phyloP scores from a whole-genome alignment of 2,113 vertebrate species.

The Hippocampus barbouri region DNA sequence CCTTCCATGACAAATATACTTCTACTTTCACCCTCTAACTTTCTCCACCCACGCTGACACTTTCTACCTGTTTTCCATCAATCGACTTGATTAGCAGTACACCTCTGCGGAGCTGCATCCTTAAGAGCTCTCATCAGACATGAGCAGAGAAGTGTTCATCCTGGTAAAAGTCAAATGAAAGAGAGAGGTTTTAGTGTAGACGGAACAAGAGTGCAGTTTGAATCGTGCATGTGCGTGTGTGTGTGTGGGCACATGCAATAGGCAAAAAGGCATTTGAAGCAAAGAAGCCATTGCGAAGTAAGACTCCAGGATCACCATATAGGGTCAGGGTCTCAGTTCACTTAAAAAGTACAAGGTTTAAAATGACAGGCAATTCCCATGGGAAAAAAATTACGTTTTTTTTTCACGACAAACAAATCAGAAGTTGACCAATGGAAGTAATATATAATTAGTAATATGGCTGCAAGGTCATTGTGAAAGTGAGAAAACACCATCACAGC shows the following conservation, averaged over 20 bases:
- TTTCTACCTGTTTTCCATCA: slow-evolving; percentile 16
- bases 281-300: not conserved
- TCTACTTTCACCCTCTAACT: slow-evolving; percentile 10
- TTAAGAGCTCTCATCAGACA: slow-evolving; percentile 8
- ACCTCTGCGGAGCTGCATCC: slow-evolving; percentile 12
- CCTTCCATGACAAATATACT: slow-evolving; percentile 11
- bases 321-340: not conserved
- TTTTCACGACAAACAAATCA: not conserved
- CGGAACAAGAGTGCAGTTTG: not conserved
- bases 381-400: too few relatives aligned
- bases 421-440: not conserved
- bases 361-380: too few relatives aligned
- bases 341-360: too few relatives aligned
- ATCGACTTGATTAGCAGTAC: slow-evolving; percentile 14
- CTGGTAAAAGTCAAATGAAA: not conserved
- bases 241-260: not conserved
- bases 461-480: not conserved
- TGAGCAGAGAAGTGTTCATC: not conserved
- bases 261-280: not conserved
- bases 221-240: not conserved
- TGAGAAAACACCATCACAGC: not conserved
- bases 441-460: not conserved
- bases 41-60: slow-evolving; percentile 2
- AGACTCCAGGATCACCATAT: not conserved
- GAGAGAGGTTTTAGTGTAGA: not conserved